Base-by-base conservation (phyloP, 2,797 vertebrate species). In the Euphonia xanthogaster region DNA sequence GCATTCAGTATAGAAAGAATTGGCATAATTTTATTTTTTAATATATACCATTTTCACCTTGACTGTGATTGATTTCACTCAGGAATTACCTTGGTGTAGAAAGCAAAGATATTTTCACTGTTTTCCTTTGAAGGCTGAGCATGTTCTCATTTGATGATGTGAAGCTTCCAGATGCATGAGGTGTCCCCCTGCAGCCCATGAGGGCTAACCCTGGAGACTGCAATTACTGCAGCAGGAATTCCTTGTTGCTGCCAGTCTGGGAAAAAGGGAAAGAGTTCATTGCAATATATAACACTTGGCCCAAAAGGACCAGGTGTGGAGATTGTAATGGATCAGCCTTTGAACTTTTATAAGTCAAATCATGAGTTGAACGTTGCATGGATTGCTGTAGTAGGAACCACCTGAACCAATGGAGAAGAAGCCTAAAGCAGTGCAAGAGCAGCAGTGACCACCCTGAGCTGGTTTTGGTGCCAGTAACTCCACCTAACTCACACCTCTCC, bases 341-440 rank as follows among this genome's bases (percentile, higher is more conserved):
- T n/a, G 16, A 10, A 28, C 10, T 37, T 20, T 55, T 50, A 3
- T 28, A 42, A 48, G 3, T 28, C 9, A 4, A 20, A 5, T 6
- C 20, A 42, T 57, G 16, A n/a, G 12, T 3, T n/a, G 28, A 13
- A 6, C 0, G 0, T n/a, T 44, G 1, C 5, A 18, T 23, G 70
- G 28, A 18, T 55, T 30, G 3, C 11, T 39, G 9, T 5, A 15
- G 31, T 5, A 25, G 37, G 17, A 75, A 3, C 10, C 14, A 7
- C 15, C 20, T 17, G 16, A 24, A 15, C 3, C 11, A 12, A 1
- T 2, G 19, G 33, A n/a, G 35, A 55, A 2, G 11, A 24, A 68
- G 15, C 30, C 39, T 9, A 18, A 42, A 55, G 55, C 27, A 62
- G 35, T n/a, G 44, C 35, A n/a, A 68, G 31, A 7, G 62, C 62